phyloP scores from a whole-genome alignment of 2,888 invertebrate genomes.

The Ennomos fuscantarius region DNA sequence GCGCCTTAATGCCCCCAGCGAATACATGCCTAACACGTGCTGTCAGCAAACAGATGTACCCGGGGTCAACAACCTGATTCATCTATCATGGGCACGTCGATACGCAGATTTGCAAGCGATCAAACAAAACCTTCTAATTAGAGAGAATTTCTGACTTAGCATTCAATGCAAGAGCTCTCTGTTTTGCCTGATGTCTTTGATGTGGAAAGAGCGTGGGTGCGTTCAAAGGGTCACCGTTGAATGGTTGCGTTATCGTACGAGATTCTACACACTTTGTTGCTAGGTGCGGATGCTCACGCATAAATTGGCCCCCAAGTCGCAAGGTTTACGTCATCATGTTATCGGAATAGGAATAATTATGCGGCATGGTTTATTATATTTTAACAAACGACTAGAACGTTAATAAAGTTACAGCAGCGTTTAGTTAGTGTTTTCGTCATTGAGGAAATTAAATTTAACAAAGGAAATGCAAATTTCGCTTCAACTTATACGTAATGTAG shows the following conservation, averaged over 20 bases:
- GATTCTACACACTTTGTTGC: conserved; percentile 70
- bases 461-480: conserved; percentile 23
- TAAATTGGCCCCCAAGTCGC: conserved; percentile 57
- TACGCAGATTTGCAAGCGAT: conserved; percentile 38
- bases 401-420: conserved; percentile 21
- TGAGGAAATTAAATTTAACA: conserved; percentile 22
- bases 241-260: conserved; percentile 27
- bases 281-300: conserved; percentile 62
- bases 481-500: no score
- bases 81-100: conserved; percentile 32
- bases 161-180: conserved; percentile 23
- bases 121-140: conserved; percentile 36
- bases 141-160: conserved; percentile 21
- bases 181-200: conserved; percentile 14
- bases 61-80: conserved; percentile 38
- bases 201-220: conserved; percentile 18
- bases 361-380: conserved; percentile 17
- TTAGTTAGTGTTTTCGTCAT: conserved; percentile 22
- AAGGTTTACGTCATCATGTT: conserved; percentile 69
- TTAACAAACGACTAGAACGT: conserved; percentile 14
- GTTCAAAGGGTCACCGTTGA: conserved; percentile 22
- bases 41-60: conserved; percentile 32
- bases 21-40: conserved; percentile 34
- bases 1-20: conserved; percentile 30
- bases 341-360: conserved; percentile 44